phyloP scores from a whole-genome alignment of 2,797 vertebrate genomes.

The Artibeus jamaicensis region DNA sequence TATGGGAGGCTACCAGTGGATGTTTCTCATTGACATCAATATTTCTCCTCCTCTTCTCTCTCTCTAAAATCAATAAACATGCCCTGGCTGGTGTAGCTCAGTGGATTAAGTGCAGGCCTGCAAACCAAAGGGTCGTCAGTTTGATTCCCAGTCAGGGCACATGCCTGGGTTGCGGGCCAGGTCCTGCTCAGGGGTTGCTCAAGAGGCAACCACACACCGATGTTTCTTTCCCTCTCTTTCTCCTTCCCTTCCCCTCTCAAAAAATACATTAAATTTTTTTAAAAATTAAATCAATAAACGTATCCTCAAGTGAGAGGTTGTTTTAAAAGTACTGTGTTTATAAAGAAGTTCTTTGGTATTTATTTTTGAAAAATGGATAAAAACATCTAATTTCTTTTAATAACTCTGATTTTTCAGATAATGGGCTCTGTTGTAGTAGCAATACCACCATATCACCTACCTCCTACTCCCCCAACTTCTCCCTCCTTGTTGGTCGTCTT shows the following conservation, averaged over 20 bases:
- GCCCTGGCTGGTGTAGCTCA: too few species aligned
- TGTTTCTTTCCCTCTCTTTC: too few species aligned
- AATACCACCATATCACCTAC: background rate
- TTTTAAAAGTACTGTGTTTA: background rate
- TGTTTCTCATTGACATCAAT: too few species aligned
- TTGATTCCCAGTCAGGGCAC: too few species aligned
- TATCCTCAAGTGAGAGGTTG: background rate
- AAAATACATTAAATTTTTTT: too few species aligned
- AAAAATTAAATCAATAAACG: background rate
- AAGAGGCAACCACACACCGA: too few species aligned
- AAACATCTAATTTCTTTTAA: conserved; percentile 21
- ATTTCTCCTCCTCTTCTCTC: too few species aligned
- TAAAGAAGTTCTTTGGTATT: conserved; percentile 29
- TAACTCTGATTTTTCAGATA: conserved; percentile 46
- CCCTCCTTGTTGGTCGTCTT: background rate
- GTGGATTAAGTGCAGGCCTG: too few species aligned
- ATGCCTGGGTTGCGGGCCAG: too few species aligned
- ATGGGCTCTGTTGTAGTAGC: background rate
- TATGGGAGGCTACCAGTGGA: background rate
- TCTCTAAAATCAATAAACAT: too few species aligned
- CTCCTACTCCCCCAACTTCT: background rate
- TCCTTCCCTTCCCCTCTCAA: background rate
- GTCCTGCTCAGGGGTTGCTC: too few species aligned
- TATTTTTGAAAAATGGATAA: conserved; percentile 50
- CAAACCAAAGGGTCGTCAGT: too few species aligned